Conservation (phyloP, 2,797 vertebrate genomes). For the Cheirogaleus major region DNA sequence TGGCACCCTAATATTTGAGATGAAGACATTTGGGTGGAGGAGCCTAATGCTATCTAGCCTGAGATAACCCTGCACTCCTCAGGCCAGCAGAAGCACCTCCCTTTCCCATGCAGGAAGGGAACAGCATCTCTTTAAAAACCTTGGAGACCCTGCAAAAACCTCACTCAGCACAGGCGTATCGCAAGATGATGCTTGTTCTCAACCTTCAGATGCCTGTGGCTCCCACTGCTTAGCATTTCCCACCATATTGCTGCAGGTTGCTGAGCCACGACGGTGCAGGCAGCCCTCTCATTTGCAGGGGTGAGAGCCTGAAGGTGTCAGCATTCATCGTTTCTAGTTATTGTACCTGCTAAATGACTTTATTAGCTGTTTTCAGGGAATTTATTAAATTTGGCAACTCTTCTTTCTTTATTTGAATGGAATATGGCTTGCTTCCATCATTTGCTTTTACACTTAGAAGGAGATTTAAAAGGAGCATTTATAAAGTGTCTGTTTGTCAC, state of each 20-base stretch:
- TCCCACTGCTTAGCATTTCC: background rate
- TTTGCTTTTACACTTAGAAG: background rate
- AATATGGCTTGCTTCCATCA: background rate
- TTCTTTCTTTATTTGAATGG: constrained; percentile 30
- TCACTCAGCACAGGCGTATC: background rate
- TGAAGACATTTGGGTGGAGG: background rate
- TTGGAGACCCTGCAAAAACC: background rate
- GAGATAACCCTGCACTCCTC: background rate
- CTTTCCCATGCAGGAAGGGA: background rate
- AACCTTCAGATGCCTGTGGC: background rate
- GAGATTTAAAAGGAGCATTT: background rate
- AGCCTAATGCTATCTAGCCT: background rate
- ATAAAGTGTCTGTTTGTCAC: background rate
- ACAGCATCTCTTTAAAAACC: background rate
- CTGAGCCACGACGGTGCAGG: background rate
- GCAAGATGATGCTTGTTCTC: background rate
- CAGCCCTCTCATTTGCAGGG: background rate
- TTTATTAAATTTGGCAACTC: background rate
- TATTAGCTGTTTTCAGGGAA: background rate
- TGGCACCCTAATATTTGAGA: background rate
- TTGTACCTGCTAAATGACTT: background rate
- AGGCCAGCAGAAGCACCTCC: background rate
- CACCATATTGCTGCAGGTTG: fast-evolving
- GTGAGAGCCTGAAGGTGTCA: background rate
- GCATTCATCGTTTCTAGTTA: background rate